Base-by-base conservation (phyloP, 1,140 invertebrate species). In the Drosophila sechellia region DNA sequence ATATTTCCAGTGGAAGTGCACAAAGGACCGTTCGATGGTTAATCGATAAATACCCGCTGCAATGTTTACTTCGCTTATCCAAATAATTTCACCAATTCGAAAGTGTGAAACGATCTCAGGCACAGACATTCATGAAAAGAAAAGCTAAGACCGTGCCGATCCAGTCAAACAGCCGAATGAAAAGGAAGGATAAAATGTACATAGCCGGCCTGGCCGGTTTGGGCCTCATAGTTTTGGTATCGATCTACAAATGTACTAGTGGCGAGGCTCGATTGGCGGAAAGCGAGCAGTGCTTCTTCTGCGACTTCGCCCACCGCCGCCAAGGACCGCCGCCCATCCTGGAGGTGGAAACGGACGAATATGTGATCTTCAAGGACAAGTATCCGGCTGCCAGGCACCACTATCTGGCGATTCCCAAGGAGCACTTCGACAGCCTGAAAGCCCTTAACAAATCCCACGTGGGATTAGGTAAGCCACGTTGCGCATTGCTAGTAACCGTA, bases 341-440 rank as follows among this genome's bases (percentile, higher is more conserved):
- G 50, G 90, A 93, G 68, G 94, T 93, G 76, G 93, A 98, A 95
- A 96, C 97, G 90, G 95, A 97, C 1, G 94, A 96, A 52, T 92
- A 96, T 40, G 94, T 96, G 12, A 95, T 96, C 31, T 97, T 98
- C 89, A 94, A 94, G 58, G 97, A 98, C 91, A 98, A 97, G 37
- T 94, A 95, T 89, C 97, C 97, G 15, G 97, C 95, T 0, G 94
- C 96, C 2, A 94, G 93, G 5, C 94, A 96, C 92, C 97, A 98
- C 93, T 96, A 96, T 87, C 93, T 98, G 53, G 95, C 97, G 34
- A 93, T 98, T 35, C 95, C 97, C 0, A 97, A 96, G 89, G 92
- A 93, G 35, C 97, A 98, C 92, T 95, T 96, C 48, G 92, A 93
- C 31, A 95, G 96, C 93, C 94, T 95, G 0, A 97, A 96, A 86